Base-by-base conservation (phyloP, 2,797 vertebrate species). In the Lophura swinhoii region DNA sequence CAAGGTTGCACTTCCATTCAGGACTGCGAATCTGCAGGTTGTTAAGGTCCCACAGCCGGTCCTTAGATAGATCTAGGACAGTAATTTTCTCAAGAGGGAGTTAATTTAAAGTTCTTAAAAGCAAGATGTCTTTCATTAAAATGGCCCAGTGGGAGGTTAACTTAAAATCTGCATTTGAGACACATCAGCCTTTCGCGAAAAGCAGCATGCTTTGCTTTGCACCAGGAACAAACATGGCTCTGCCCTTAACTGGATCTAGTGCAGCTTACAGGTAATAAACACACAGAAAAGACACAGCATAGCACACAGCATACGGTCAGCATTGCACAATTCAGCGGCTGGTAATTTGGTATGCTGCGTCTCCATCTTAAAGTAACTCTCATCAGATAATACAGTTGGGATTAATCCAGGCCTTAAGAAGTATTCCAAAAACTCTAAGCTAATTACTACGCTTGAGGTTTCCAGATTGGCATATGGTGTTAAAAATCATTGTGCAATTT, bases 331-430 rank as follows among this genome's bases (percentile, higher is more conserved):
- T 46, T 79, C 41, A 21, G 79, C 88, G 87, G 37, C 80, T 93
- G 85, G 76, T 77, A 71, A 87, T n/a, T 87, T 13, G 4, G 51
- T 68, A 1, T 31, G 35, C 44, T 49, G n/a, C 0, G 0, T 46
- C 80, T 93, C 83, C 87, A 71, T 1, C 0, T 88, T 83, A 74
- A 63, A 84, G 92, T 84, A 94, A 95, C 60, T 91, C 87, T 88
- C 89, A 95, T 64, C 93, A 96, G 92, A 96, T 74, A 94, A 84
- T 88, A n/a, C 60, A 90, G 88, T 87, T 94, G 89, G 87, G 77
- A 93, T 88, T 91, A 79, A 95, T 95, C 85, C 94, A 92, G 64
- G 66, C 87, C 1, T 88, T 62, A 55, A 35, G 41, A 90, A 93
- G 14, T 73, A 76, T 95, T 96, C 89, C 92, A 93, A 94, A 90